phyloP scores from a whole-genome alignment of 2,113 vertebrate species.

The Elephantulus edwardii region DNA sequence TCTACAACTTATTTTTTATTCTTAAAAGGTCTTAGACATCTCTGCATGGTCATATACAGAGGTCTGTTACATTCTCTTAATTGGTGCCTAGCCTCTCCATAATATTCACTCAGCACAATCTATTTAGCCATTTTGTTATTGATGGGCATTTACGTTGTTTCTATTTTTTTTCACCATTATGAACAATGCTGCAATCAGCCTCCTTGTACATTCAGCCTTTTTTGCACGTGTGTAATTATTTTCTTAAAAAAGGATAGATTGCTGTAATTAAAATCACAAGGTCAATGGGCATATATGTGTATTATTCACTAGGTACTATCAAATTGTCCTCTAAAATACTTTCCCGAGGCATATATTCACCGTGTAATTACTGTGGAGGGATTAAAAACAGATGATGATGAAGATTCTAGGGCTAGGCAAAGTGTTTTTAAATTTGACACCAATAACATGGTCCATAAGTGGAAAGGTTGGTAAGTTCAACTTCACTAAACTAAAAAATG shows the following conservation, averaged over 20 bases:
- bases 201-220: slow-evolving; percentile 53
- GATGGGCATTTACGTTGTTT: slow-evolving; percentile 46
- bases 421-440: neutral
- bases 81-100: neutral
- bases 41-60: neutral
- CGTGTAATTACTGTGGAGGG: neutral
- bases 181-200: slow-evolving; percentile 68
- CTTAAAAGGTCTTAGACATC: neutral
- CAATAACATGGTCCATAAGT: neutral
- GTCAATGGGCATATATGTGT: slow-evolving; percentile 38
- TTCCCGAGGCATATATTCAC: neutral
- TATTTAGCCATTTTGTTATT: slow-evolving; percentile 35
- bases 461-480: neutral
- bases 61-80: neutral
- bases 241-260: slow-evolving; percentile 59
- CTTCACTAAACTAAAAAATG: neutral
- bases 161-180: slow-evolving; percentile 54
- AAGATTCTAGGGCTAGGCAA: neutral
- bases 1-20: neutral
- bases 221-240: slow-evolving; percentile 62
- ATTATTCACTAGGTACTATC: slow-evolving; percentile 45
- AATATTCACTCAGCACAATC: slow-evolving; percentile 16
- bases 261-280: slow-evolving; percentile 68
- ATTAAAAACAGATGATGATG: neutral
- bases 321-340: slow-evolving; percentile 13